Evolutionary conservation across 2,888 invertebrate species (phyloP), one percentile per base, ranked within the genome.

Genomic region (Tenthredo distinguenda): DNA sequence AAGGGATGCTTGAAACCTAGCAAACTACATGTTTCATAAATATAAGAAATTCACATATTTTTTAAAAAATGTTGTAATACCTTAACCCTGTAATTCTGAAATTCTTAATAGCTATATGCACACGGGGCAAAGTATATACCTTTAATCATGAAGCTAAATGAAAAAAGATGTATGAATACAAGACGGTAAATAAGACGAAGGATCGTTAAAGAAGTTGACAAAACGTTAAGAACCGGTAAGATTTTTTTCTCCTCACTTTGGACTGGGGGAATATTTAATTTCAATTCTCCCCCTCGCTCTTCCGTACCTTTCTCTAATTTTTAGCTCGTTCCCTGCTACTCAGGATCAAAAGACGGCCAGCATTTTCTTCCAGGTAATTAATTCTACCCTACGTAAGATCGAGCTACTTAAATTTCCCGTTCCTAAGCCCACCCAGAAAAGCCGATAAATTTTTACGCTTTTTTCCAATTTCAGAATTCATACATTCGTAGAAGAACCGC

Each of bases 181-280:
- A 43, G 74, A 43, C n/a, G 21, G 43, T 74, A 68, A 34, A 68
- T 68, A 68, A 34, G 74, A 15, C 2, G 43, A 5, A 10, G 26
- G 31, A 43, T 43, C 74, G 40, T 74, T 74, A 74, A 21, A 21
- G 21, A 74, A 21, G 43, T 43, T 74, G 74, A 43, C 43, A 74
- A 74, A 74, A 74, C 18, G 74, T 43, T 7, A 47, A 43, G 9
- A 47, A 40, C 43, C 12, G 26, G 43, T 40, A 31, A 55, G 26
- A 77, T 77, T 55, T 55, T 55, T 7, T n/a, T 1, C 55, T 55
- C 40, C n/a, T 43, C 0, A 43, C 37, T 68, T 21, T 21, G 12
- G 68, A 55, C 77, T 55, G n/a, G 55, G 31, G 77, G 55, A 77
- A 77, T 77, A 77, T 77, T 50, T 34, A 34, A 77, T 77, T 77